Percentiles rank a stretch among this genome's conserved stretches.
Conservation (phyloP, 2,797 vertebrate genomes). For the Enteromius fasciolatus region DNA sequence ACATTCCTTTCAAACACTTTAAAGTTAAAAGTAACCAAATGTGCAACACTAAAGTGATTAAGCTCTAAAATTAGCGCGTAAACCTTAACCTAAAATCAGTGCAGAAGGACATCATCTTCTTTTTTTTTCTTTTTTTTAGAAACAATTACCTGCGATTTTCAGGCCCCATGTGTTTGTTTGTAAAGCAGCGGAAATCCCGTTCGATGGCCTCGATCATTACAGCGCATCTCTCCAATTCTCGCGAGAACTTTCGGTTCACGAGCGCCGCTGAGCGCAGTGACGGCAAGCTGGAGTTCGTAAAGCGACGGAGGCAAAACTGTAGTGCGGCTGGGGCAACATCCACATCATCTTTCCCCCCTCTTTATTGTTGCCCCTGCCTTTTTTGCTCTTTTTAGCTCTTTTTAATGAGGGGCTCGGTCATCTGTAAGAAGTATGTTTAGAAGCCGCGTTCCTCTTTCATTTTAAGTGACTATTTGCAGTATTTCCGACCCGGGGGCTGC, state of each 20-base stretch:
- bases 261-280: conserved; percentile 38
- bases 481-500: conserved; percentile 29
- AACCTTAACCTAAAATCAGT: neutral
- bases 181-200: conserved; percentile 9
- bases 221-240: conserved; percentile 33
- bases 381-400: neutral
- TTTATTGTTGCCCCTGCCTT: conserved; percentile 25
- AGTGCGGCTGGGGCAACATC: conserved; percentile 46
- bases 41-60: neutral
- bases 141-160: neutral
- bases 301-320: conserved; percentile 48
- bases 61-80: neutral
- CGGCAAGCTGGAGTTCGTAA: conserved; percentile 32
- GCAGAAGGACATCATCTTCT: neutral
- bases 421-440: conserved; percentile 16
- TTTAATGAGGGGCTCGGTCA: neutral
- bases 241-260: conserved; percentile 41
- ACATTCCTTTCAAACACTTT: neutral
- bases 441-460: conserved; percentile 38
- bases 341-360: conserved; percentile 33
- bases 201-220: neutral
- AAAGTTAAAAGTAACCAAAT: neutral
- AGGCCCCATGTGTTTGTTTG: conserved; percentile 11
- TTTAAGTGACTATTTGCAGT: conserved; percentile 34
- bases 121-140: neutral